These are phyloP conservation scores for Trachelus iudaicus DNA, from an alignment of 2,888 invertebrate genomes.

Conservation along the genomic window DNA sequence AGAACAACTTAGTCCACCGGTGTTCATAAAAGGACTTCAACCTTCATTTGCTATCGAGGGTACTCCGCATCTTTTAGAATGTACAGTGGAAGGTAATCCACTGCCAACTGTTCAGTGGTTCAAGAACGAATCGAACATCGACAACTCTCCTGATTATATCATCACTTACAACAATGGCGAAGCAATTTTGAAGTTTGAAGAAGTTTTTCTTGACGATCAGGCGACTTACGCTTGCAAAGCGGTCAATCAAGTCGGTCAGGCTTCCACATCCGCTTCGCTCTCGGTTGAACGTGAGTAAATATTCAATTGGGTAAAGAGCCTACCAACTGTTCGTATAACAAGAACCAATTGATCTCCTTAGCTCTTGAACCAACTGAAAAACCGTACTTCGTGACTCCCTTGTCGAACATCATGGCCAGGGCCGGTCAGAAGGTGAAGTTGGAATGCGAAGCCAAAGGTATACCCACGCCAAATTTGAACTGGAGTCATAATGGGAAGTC, in stretches of 20 bases:
- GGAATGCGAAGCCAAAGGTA: constrained; percentile 76
- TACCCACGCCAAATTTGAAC: constrained; percentile 72
- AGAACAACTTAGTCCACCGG: constrained; percentile 74
- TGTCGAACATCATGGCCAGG: constrained; percentile 78
- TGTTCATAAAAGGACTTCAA: constrained; percentile 74
- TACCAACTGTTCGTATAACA: neutral
- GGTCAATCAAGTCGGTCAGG: constrained; percentile 74
- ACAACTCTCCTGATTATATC: constrained; percentile 77
- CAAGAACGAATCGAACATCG: constrained; percentile 77
- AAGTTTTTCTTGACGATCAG: constrained; percentile 75
- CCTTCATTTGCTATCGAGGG: constrained; percentile 75
- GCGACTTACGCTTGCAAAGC: constrained; percentile 79
- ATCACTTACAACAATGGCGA: constrained; percentile 87
- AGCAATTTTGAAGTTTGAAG: constrained; percentile 78
- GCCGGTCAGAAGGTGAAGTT: constrained; percentile 79
- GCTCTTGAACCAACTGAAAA: constrained; percentile 73
- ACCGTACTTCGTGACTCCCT: constrained; percentile 72
- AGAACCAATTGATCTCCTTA: constrained; percentile 50
- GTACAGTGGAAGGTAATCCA: constrained; percentile 79
- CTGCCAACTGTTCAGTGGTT: constrained; percentile 85
- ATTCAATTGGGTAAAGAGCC: neutral
- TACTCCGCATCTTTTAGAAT: constrained; percentile 73
- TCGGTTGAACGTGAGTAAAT: constrained; percentile 68
- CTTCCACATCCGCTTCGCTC: constrained; percentile 73
- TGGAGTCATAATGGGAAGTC: constrained; percentile 79